A percentile compares a stretch with the other conserved stretches of the same genome.
Evolutionary conservation across 1,140 invertebrate genomes (phyloP).

Genomic region (Venturia canescens): DNA sequence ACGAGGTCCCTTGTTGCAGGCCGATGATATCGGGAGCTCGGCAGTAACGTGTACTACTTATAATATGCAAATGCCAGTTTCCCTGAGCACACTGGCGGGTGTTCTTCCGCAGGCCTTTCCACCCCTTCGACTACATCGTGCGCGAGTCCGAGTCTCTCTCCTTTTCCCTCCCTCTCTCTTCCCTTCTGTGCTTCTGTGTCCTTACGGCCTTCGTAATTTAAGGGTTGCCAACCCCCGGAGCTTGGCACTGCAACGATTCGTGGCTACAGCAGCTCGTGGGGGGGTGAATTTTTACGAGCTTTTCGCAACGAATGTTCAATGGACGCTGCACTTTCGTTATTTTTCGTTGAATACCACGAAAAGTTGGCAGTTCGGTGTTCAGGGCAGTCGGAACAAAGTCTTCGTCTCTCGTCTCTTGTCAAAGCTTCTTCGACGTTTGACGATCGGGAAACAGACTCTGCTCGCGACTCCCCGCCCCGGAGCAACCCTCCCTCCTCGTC

Average conservation of each 20-base stretch:
- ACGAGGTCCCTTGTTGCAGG: constrained; percentile 65
- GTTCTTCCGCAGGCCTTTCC: constrained; percentile 49
- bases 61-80: constrained; percentile 74
- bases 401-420: constrained; percentile 23
- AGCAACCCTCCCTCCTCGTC: neutral
- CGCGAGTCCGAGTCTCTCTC: constrained; percentile 27
- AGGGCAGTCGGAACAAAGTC: constrained; percentile 30
- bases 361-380: constrained; percentile 50
- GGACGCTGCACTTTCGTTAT: neutral
- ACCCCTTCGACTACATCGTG: neutral
- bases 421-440: constrained; percentile 30
- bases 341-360: neutral
- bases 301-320: neutral
- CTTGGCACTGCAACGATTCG: constrained; percentile 47
- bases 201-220: constrained; percentile 66
- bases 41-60: constrained; percentile 74
- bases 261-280: neutral
- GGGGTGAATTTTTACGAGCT: neutral
- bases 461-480: neutral
- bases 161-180: constrained; percentile 48
- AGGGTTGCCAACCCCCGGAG: constrained; percentile 67
- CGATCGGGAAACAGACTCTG: neutral
- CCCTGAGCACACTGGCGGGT: constrained; percentile 28
- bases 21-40: constrained; percentile 71
- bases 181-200: constrained; percentile 42